Conservation (phyloP, 2,797 vertebrate species). For the Peromyscus melanophrys region DNA sequence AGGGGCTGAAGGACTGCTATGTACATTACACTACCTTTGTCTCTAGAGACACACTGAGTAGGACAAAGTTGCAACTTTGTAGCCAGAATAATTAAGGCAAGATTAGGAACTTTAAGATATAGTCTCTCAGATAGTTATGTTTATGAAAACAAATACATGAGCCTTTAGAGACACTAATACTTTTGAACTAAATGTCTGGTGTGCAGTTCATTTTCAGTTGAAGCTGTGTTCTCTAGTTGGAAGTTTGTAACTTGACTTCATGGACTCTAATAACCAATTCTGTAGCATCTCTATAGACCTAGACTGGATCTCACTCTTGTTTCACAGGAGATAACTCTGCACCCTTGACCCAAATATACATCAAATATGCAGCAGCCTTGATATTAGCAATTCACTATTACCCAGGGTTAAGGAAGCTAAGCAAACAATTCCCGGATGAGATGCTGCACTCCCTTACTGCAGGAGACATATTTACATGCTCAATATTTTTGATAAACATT, state of each 20-base stretch:
- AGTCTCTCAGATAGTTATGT: not conserved
- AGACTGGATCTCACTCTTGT: not conserved
- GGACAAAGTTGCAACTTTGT: no score
- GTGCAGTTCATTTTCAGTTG: not conserved
- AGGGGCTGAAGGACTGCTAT: not conserved
- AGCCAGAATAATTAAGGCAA: not conserved
- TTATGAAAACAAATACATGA: not conserved
- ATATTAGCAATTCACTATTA: not conserved
- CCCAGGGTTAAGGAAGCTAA: not conserved
- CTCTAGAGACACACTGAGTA: not conserved
- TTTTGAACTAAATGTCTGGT: not conserved
- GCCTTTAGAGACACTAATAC: not conserved
- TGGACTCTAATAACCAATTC: not conserved
- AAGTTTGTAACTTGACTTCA: not conserved
- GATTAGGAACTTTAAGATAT: not conserved
- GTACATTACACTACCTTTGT: not conserved
- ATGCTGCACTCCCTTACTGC: accelerated
- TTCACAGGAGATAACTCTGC: not conserved
- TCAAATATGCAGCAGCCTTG: accelerated
- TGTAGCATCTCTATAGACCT: not conserved
- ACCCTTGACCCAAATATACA: not conserved
- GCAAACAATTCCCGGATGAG: not conserved
- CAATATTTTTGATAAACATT: not conserved
- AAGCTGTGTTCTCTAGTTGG: accelerated
- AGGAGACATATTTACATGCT: not conserved